Conservation (phyloP, 1,140 invertebrate species). For the Helicoverpa zea region DNA sequence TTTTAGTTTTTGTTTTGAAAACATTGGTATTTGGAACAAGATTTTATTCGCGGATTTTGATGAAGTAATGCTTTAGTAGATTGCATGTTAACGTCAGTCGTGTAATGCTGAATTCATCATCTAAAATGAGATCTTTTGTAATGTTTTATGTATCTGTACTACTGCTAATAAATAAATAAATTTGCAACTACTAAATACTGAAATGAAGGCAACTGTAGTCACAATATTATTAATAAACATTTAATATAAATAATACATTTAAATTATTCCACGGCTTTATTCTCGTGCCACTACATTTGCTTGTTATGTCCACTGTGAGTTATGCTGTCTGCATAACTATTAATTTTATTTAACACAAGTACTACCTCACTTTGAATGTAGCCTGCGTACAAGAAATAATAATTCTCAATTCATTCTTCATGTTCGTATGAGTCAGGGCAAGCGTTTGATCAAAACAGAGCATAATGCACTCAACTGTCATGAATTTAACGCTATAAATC, state of each 20-base stretch:
- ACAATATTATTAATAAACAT: background rate
- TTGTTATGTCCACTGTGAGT: slow-evolving; percentile 16
- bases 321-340: slow-evolving; percentile 3
- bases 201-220: background rate
- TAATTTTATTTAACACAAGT: background rate
- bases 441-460: slow-evolving; percentile 50
- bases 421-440: slow-evolving; percentile 40
- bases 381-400: background rate
- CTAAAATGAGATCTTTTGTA: too few relatives aligned
- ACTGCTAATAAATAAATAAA: too few relatives aligned
- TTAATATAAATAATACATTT: background rate
- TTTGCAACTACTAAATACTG: too few relatives aligned
- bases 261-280: slow-evolving; percentile 2
- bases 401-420: slow-evolving; percentile 38
- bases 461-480: slow-evolving; percentile 51
- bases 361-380: background rate
- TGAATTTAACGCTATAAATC: slow-evolving; percentile 57
- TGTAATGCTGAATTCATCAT: background rate
- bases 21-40: slow-evolving; percentile 9
- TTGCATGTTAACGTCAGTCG: background rate
- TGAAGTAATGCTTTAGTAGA: background rate
- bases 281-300: background rate
- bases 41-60: background rate
- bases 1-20: slow-evolving; percentile 16
- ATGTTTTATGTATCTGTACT: too few relatives aligned